phyloP scores from a whole-genome alignment of 2,888 invertebrate species.

The Magallana nippona region DNA sequence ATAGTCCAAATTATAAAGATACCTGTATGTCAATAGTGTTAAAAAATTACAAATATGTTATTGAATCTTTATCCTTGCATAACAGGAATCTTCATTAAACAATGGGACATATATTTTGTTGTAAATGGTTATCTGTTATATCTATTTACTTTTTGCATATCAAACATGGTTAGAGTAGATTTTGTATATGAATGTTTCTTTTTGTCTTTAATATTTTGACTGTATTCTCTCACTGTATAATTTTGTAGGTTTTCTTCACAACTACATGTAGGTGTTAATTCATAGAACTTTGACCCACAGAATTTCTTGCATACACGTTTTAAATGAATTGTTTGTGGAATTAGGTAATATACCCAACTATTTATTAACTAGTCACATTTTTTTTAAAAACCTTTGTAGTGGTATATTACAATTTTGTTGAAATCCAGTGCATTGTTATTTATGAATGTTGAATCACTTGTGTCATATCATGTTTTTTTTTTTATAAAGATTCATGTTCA shows the following conservation, averaged over 20 bases:
- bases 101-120: background rate
- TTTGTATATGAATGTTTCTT: background rate
- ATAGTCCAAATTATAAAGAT: too few relatives aligned
- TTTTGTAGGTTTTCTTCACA: too few relatives aligned
- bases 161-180: background rate
- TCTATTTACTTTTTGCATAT: background rate
- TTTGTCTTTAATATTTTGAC: background rate
- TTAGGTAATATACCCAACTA: background rate
- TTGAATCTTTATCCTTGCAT: background rate
- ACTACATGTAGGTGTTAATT: too few relatives aligned
- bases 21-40: too few relatives aligned
- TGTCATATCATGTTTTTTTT: constrained; percentile 20
- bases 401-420: background rate
- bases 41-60: background rate
- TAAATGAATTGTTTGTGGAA: too few relatives aligned
- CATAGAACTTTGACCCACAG: too few relatives aligned
- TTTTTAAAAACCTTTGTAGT: background rate
- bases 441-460: background rate
- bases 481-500: background rate
- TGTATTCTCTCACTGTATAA: background rate
- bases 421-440: constrained; percentile 18
- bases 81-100: background rate
- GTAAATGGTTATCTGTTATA: background rate
- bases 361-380: background rate
- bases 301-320: too few relatives aligned